Conservation (phyloP, 2,113 vertebrate species). For the Gymnarchus niloticus region DNA sequence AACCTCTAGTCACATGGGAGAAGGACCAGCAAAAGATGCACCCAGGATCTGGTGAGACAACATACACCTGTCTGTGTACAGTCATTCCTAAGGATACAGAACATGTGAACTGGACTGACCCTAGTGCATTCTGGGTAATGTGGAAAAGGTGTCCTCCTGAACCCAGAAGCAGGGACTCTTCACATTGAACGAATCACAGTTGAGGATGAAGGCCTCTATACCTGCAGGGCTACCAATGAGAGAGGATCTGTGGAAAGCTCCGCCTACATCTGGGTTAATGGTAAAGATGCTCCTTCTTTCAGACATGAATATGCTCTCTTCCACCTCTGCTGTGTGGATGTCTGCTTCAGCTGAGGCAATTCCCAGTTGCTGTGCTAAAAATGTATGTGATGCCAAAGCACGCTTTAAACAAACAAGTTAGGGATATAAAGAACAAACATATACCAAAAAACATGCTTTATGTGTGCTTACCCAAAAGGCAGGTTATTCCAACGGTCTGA, state of each 20-base stretch:
- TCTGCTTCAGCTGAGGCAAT: not conserved
- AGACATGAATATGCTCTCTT: not conserved
- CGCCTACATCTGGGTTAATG: conserved; percentile 77
- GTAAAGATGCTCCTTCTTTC: conserved; percentile 53
- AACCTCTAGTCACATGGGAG: conserved; percentile 84
- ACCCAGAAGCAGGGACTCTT: conserved; percentile 71
- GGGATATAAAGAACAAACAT: not conserved
- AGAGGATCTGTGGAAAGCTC: conserved; percentile 77
- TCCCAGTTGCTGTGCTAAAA: not conserved
- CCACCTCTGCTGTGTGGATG: not conserved
- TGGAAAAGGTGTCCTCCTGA: conserved; percentile 77
- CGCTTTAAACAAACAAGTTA: not conserved
- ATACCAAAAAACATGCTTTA: not conserved
- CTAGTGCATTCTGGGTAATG: conserved; percentile 3
- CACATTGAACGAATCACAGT: conserved; percentile 83
- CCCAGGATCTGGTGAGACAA: conserved; percentile 76
- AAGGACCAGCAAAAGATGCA: conserved; percentile 76
- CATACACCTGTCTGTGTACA: not conserved
- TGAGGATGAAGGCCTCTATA: conserved; percentile 86
- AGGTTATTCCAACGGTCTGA: not conserved
- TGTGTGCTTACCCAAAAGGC: not conserved
- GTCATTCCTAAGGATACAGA: not conserved
- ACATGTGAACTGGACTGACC: not conserved
- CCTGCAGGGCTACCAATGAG: conserved; percentile 78
- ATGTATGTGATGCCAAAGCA: not conserved